Percentiles rank a stretch among this genome's conserved stretches.
phyloP scores from a whole-genome alignment of 2,888 invertebrate species.

The Chrysina gloriosa region DNA sequence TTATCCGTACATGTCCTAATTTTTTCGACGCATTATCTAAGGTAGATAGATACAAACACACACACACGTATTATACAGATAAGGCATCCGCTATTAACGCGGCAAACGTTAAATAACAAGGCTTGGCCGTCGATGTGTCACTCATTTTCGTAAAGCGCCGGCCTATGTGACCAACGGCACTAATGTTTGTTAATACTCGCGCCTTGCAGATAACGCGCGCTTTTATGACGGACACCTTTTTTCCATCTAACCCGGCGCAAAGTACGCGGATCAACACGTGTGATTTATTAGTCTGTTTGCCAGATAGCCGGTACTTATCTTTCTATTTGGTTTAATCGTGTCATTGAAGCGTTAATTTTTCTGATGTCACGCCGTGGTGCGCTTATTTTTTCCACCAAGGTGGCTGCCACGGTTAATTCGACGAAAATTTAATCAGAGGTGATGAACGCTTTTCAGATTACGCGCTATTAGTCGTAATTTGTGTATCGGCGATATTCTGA shows the following conservation, averaged over 20 bases:
- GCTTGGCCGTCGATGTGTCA: not conserved
- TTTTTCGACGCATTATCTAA: not conserved
- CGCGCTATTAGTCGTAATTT: too few species aligned
- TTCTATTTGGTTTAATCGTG: conserved; percentile 21
- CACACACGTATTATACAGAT: not conserved
- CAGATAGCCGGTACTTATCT: conserved; percentile 25
- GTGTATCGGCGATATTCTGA: too few species aligned
- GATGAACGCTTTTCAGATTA: too few species aligned
- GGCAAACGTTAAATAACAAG: not conserved
- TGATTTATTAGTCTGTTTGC: conserved; percentile 31
- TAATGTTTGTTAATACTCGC: conserved; percentile 20
- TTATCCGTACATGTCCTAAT: not conserved
- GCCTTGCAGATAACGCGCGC: conserved; percentile 18
- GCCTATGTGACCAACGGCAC: conserved; percentile 24
- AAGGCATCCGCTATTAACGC: conserved; percentile 2
- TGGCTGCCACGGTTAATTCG: too few species aligned
- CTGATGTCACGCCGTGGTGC: not conserved
- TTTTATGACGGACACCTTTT: conserved; percentile 31
- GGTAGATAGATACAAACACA: not conserved
- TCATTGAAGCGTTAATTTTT: not conserved
- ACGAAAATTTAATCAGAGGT: too few species aligned
- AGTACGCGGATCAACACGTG: conserved; percentile 23
- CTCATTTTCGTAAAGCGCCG: conserved; percentile 1
- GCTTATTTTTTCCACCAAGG: too few species aligned
- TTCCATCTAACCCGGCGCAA: conserved; percentile 11